Conservation (phyloP, 2,797 vertebrate species). For the Chlorospingus flavigularis region DNA sequence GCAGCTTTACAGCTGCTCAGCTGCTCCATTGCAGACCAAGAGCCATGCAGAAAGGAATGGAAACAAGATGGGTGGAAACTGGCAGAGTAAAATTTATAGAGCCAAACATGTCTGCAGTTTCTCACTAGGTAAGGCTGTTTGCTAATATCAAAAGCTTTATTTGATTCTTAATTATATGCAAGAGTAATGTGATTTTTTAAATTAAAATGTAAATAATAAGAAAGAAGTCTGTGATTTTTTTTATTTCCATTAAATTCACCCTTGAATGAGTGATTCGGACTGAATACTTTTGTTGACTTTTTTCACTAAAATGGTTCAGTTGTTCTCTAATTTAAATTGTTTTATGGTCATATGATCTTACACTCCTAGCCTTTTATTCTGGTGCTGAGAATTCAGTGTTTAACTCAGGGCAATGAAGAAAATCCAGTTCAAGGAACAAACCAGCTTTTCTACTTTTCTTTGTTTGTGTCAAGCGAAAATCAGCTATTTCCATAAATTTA, state of each 20-base stretch:
- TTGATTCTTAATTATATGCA: not conserved
- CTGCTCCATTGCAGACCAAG: not conserved
- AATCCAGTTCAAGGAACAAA: not conserved
- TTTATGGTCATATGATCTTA: not conserved
- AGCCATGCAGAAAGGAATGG: not conserved
- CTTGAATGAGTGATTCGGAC: not conserved
- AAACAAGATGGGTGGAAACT: not conserved
- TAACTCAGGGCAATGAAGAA: not conserved
- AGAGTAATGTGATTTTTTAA: not conserved
- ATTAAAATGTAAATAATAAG: not conserved
- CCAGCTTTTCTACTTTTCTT: not conserved
- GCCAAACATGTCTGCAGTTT: not conserved
- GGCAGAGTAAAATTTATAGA: not conserved
- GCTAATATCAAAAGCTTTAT: not conserved
- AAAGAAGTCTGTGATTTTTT: not conserved
- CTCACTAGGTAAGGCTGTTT: not conserved
- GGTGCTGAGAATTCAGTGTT: not conserved
- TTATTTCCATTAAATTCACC: slow-evolving; percentile 17
- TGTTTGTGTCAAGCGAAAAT: not conserved
- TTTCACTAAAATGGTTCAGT: not conserved
- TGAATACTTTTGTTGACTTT: not conserved
- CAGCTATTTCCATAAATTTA: not conserved
- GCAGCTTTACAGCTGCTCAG: not conserved
- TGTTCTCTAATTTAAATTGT: not conserved
- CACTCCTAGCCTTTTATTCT: not conserved